Evolutionary conservation across 2,797 vertebrate genomes (phyloP), one percentile per base, ranked within the genome.

Genomic region (Lagothrix lagotricha): DNA sequence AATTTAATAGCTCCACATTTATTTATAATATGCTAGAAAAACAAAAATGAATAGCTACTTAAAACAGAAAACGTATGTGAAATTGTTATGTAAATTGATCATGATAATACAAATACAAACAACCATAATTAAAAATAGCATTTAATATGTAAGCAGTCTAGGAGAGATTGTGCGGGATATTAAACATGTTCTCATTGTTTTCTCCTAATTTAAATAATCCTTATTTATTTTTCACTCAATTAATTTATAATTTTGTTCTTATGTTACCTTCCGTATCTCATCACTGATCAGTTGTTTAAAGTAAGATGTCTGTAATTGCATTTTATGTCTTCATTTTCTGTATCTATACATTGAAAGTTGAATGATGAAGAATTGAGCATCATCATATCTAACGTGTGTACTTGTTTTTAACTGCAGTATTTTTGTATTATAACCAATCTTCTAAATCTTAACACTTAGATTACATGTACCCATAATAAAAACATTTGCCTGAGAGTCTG

Each of bases 381-480:
- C 9, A 33, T 50, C 9, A 58, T n/a, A 50, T 85, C 3, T 33
- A 72, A 80, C 2, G 1, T 41, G 1, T 28, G 24, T 58, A 2
- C 8, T n/a, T 73, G 20, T 64, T 93, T 85, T 75, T 52, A 83
- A 67, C 26, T 88, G 44, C 4, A 13, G 6, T 73, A 24, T 44
- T 96, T 93, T 86, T 73, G 22, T 52, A 61, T 61, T 58, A 90
- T 83, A 57, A 44, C 19, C 12, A 92, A 10, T 46, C 28, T 93
- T 87, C 30, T 90, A 94, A 89, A 95, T 75, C 28, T 93, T 52
- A 94, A 70, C 82, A 44, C 13, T 58, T 77, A 39, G 84, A 17
- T 17, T 72, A 46, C 1, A 13, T 24, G 81, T 87, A 83, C 11
- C 61, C 24, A 46, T 54, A 75, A 36, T 3, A 48, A 58, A 20